Base-by-base conservation (phyloP, 2,888 invertebrate genomes). In the Masnerella sp. region DNA sequence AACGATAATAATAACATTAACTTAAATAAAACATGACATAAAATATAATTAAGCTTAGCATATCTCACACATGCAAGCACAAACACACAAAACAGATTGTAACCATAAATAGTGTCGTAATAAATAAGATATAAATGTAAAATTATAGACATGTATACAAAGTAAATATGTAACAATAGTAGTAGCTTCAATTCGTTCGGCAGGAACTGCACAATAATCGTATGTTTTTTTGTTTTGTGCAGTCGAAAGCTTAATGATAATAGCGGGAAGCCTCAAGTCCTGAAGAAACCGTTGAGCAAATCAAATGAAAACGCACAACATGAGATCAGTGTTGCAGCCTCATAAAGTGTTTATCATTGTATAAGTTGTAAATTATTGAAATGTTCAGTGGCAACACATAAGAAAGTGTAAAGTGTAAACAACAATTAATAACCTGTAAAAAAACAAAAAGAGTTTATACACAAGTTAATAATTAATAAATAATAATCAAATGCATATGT, bases 11-110 rank as follows among this genome's bases (percentile, higher is more conserved):
- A 69, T 54, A 72, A n/a, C n/a, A n/a, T n/a, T n/a, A n/a, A n/a
- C n/a, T n/a, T n/a, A n/a, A n/a, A n/a, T n/a, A n/a, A n/a, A n/a
- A n/a, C n/a, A n/a, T n/a, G n/a, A n/a, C n/a, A n/a, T n/a, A 36
- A 49, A 62, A 71, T 73, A 47, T 69, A 18, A 56, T 77, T 76
- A 85, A 84, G 84, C 83, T 84, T 84, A 84, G 82, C 82, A 82
- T 83, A 84, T 80, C 82, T 85, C 86, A 86, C 82, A 83, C 86
- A 86, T 86, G 86, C 86, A 86, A 86, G 84, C 85, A 84, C 85
- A 85, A 84, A 85, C 86, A 84, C 83, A 83, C 85, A 79, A 62
- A 81, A 84, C 78, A 62, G 42, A 49, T 49, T 34, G 5, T 42
- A 61, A 54, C 59, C 64, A 47, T 78, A 82, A 80, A 81, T 76